phyloP scores from a whole-genome alignment of 1,140 invertebrate genomes.

The Papilio xuthus region DNA sequence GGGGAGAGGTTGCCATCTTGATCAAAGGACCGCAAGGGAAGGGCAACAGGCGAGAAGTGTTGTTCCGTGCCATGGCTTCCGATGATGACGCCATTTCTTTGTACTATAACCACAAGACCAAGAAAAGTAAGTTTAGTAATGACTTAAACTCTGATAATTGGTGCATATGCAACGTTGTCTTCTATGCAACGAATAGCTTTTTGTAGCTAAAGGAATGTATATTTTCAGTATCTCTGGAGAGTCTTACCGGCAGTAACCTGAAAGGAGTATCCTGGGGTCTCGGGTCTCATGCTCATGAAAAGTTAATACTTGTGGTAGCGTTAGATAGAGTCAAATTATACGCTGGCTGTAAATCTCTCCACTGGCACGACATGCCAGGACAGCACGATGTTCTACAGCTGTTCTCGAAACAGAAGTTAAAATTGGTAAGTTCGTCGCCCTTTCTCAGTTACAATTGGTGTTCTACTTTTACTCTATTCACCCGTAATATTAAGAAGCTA shows the following conservation, averaged over 20 bases:
- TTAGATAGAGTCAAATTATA: slow-evolving; percentile 61
- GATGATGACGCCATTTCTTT: slow-evolving; percentile 67
- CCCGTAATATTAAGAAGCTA: too few species aligned
- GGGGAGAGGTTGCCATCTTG: slow-evolving; percentile 62
- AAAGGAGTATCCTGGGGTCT: slow-evolving; percentile 71
- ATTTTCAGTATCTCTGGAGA: slow-evolving; percentile 66
- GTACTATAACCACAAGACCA: slow-evolving; percentile 66
- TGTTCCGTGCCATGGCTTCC: slow-evolving; percentile 62
- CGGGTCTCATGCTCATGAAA: slow-evolving; percentile 50
- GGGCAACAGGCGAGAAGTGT: slow-evolving; percentile 55
- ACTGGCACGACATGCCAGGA: slow-evolving; percentile 66
- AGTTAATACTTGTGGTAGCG: slow-evolving; percentile 57
- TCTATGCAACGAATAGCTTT: neutral
- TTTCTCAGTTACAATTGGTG: neutral
- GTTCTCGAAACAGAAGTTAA: slow-evolving; percentile 58
- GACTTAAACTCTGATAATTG: too few species aligned
- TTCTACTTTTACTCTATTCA: too few species aligned
- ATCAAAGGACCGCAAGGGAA: slow-evolving; percentile 59
- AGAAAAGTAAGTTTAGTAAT: slow-evolving; percentile 59
- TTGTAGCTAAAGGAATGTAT: neutral
- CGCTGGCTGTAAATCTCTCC: slow-evolving; percentile 62
- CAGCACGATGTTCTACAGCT: slow-evolving; percentile 60
- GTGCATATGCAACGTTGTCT: too few species aligned
- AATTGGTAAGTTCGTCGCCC: slow-evolving; percentile 58
- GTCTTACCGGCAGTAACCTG: slow-evolving; percentile 62